Evolutionary conservation across 2,797 vertebrate species (phyloP).

Genomic region (Cottoperca gobio): DNA sequence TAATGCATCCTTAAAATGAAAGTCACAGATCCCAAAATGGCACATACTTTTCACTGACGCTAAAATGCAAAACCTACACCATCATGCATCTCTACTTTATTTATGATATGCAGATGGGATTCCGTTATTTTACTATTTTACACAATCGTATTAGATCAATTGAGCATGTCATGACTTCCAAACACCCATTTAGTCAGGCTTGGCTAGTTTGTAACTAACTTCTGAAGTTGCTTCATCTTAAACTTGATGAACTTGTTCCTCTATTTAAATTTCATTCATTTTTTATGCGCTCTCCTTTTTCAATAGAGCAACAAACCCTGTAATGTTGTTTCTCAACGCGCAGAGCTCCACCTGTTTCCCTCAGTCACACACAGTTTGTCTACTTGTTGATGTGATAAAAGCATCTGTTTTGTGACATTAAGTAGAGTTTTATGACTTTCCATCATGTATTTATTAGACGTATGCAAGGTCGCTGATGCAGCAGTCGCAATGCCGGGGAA

Average conservation of each 20-base stretch:
- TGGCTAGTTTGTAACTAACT: slow-evolving; percentile 21
- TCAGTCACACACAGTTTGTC: slow-evolving; percentile 40
- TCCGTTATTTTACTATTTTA: slow-evolving; percentile 25
- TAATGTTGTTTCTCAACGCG: slow-evolving; percentile 14
- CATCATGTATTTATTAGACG: slow-evolving; percentile 52
- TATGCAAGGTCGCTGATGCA: slow-evolving; percentile 31
- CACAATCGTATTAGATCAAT: slow-evolving; percentile 17
- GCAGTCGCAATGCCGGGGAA: slow-evolving; percentile 18
- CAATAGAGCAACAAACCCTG: neutral
- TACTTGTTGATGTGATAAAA: slow-evolving; percentile 51
- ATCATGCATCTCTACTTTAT: slow-evolving; percentile 21
- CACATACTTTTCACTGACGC: neutral
- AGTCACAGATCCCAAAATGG: slow-evolving; percentile 2
- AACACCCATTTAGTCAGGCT: slow-evolving; percentile 20
- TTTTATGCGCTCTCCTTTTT: slow-evolving; percentile 15
- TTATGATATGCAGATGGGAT: slow-evolving; percentile 28
- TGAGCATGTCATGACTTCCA: slow-evolving; percentile 27
- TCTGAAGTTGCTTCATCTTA: slow-evolving; percentile 9
- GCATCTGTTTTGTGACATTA: slow-evolving; percentile 57
- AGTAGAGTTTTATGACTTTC: slow-evolving; percentile 47
- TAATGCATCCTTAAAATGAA: neutral
- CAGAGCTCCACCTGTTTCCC: slow-evolving; percentile 40
- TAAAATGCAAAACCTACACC: slow-evolving; percentile 15
- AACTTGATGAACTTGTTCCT: slow-evolving; percentile 26
- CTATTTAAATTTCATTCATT: slow-evolving; percentile 11